phyloP scores from a whole-genome alignment of 2,888 invertebrate genomes.

The Agonopterix heracliana region DNA sequence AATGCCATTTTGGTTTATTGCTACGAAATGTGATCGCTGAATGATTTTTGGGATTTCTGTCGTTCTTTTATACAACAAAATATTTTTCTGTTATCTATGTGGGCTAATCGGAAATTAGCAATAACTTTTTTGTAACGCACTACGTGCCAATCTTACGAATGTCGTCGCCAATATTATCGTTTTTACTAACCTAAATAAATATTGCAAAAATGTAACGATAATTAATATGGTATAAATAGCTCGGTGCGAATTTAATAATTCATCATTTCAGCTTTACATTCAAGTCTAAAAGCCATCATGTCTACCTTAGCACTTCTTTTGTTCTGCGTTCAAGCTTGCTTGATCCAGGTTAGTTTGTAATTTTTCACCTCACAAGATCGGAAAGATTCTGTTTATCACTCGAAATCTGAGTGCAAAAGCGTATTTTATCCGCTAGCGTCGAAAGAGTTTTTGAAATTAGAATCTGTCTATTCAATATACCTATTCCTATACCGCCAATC shows the following conservation, averaged over 20 bases:
- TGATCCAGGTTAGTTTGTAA: constrained; percentile 25
- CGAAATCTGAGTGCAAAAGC: no score
- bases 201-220: background rate
- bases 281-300: constrained; percentile 21
- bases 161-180: background rate
- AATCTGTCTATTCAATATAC: no score
- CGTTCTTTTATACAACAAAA: no score
- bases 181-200: background rate
- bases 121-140: background rate
- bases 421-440: no score
- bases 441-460: no score
- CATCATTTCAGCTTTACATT: constrained; percentile 5
- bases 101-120: no score
- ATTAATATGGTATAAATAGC: background rate
- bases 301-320: constrained; percentile 26
- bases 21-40: background rate
- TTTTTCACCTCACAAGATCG: no score
- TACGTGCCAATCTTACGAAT: background rate
- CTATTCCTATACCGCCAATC: no score
- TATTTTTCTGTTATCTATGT: no score
- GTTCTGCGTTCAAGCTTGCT: constrained; percentile 28
- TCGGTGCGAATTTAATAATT: background rate
- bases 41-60: no score
- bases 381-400: no score
- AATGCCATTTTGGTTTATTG: constrained; percentile 7